Conservation (phyloP, 2,113 vertebrate genomes). For the Dasyornis broadbenti region DNA sequence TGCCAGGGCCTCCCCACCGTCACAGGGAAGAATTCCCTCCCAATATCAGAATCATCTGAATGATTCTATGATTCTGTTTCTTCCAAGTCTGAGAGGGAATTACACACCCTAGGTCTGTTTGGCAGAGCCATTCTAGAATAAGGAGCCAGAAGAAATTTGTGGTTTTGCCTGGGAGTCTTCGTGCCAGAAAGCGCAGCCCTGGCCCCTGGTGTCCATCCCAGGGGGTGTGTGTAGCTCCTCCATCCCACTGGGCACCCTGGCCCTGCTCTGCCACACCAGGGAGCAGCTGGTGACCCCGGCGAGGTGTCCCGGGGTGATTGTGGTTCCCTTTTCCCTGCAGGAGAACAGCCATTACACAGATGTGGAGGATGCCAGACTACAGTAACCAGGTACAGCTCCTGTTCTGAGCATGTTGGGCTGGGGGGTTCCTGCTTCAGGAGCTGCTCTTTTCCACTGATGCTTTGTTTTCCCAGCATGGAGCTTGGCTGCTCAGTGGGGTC, state of each 20-base stretch:
- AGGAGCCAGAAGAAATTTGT: neutral
- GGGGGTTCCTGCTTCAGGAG: neutral
- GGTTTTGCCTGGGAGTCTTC: neutral
- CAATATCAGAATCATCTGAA: no score
- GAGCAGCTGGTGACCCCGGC: accelerated
- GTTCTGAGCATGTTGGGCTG: neutral
- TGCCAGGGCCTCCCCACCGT: no score
- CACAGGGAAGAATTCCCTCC: no score
- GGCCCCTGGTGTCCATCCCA: accelerated
- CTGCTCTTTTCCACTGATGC: neutral
- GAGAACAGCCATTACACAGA: slow-evolving; percentile 84
- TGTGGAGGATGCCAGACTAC: slow-evolving; percentile 76
- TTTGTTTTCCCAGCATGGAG: neutral
- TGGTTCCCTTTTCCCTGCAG: slow-evolving; percentile 56
- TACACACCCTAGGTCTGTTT: neutral
- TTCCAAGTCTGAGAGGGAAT: neutral
- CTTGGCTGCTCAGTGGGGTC: neutral
- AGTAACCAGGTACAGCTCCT: slow-evolving; percentile 75
- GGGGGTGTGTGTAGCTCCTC: neutral
- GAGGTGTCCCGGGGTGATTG: neutral
- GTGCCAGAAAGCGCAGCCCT: neutral
- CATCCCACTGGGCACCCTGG: neutral
- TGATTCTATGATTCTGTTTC: neutral
- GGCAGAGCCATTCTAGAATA: neutral
- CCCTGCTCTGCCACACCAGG: neutral